Conservation (phyloP, 1,140 invertebrate genomes). For the Drosophila nigrodunni region DNA sequence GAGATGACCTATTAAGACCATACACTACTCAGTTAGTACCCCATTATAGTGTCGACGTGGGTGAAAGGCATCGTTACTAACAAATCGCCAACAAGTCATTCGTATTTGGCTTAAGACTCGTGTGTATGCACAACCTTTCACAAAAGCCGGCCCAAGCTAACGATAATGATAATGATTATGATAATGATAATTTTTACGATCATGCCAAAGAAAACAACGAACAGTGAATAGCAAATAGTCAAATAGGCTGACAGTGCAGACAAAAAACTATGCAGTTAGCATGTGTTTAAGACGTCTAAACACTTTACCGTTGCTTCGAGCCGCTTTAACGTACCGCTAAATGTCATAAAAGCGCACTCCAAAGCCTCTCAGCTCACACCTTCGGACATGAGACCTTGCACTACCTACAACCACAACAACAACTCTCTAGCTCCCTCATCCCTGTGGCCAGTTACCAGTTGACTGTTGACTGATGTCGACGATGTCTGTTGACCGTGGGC, state of each 20-base stretch:
- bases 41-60: slow-evolving; percentile 36
- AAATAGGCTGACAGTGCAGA: slow-evolving; percentile 39
- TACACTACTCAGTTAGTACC: slow-evolving; percentile 6
- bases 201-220: slow-evolving; percentile 38
- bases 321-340: slow-evolving; percentile 55
- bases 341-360: slow-evolving; percentile 72
- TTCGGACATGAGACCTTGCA: slow-evolving; percentile 30
- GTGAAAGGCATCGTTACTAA: slow-evolving; percentile 60
- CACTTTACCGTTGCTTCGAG: slow-evolving; percentile 63
- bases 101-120: slow-evolving; percentile 26
- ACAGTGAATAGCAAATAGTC: not conserved
- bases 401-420: not conserved
- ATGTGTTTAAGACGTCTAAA: slow-evolving; percentile 72
- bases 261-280: slow-evolving; percentile 78
- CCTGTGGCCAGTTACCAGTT: not conserved
- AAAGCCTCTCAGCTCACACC: slow-evolving; percentile 1
- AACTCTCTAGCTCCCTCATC: not conserved
- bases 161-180: slow-evolving; percentile 73
- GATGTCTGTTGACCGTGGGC: slow-evolving; percentile 16
- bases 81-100: slow-evolving; percentile 42
- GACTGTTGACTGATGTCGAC: slow-evolving; percentile 8
- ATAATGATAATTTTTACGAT: slow-evolving; percentile 81
- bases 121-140: slow-evolving; percentile 71
- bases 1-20: slow-evolving; percentile 8
- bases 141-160: slow-evolving; percentile 45